Conservation (phyloP, 2,888 invertebrate species). For the Chrysodeixis includens region DNA sequence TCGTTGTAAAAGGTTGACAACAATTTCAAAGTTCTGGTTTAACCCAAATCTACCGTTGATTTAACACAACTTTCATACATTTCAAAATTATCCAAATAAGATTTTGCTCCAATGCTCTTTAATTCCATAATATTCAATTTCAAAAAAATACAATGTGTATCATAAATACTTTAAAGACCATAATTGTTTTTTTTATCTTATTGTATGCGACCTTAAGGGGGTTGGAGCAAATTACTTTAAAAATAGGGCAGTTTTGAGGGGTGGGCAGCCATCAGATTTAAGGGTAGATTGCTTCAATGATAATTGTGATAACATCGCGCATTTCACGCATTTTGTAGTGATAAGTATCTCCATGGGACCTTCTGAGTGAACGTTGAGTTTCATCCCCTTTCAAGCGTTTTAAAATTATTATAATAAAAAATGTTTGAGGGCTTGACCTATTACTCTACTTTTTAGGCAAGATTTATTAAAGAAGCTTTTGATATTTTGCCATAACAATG, state of each 20-base stretch:
- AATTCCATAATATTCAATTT: too few species aligned
- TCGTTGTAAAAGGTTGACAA: too few species aligned
- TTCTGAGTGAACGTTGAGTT: slow-evolving; percentile 33
- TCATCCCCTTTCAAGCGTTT: slow-evolving; percentile 3
- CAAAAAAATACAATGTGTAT: not conserved
- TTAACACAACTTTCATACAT: too few species aligned
- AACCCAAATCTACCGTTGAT: too few species aligned
- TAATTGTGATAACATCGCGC: slow-evolving; percentile 52
- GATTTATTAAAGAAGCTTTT: not conserved
- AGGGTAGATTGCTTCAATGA: slow-evolving; percentile 50
- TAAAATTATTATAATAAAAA: slow-evolving; percentile 13
- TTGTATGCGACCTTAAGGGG: slow-evolving; percentile 22
- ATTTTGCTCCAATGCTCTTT: too few species aligned
- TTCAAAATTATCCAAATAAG: too few species aligned
- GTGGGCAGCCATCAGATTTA: slow-evolving; percentile 42
- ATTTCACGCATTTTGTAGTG: slow-evolving; percentile 46
- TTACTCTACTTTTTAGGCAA: not conserved
- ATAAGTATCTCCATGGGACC: slow-evolving; percentile 34
- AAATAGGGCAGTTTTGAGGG: slow-evolving; percentile 44
- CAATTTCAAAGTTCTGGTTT: too few species aligned
- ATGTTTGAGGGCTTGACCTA: not conserved
- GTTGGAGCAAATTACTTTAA: slow-evolving; percentile 42
- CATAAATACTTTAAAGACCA: not conserved
- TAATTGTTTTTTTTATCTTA: not conserved
- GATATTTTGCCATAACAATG: too few species aligned